Evolutionary conservation across 2,888 invertebrate genomes (phyloP).

Genomic region (Labia minor): DNA sequence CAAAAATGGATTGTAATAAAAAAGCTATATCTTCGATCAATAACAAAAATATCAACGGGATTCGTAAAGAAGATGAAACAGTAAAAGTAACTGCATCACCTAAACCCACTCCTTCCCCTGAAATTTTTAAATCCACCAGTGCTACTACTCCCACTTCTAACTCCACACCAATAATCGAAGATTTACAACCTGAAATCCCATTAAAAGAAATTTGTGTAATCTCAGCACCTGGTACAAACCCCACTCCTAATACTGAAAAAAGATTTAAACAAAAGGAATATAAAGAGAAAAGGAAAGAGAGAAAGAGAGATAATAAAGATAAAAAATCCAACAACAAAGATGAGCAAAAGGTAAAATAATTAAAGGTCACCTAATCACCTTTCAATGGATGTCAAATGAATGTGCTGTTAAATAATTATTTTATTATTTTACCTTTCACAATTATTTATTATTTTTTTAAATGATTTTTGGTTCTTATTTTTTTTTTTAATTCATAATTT

Average conservation of each 20-base stretch:
- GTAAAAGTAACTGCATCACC: too few species aligned
- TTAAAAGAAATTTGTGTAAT: not conserved
- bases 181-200: conserved; percentile 15
- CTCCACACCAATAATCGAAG: conserved; percentile 19
- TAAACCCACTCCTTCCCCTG: not conserved
- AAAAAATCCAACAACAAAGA: conserved; percentile 29
- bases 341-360: conserved; percentile 23
- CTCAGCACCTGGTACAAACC: not conserved
- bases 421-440: too few species aligned
- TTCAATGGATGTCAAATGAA: not conserved
- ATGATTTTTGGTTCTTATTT: too few species aligned
- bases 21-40: not conserved
- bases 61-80: too few species aligned
- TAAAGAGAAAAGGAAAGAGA: conserved; percentile 34
- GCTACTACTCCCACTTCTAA: conserved; percentile 21
- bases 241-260: conserved; percentile 24
- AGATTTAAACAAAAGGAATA: conserved; percentile 33
- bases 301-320: conserved; percentile 34
- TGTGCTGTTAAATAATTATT: too few species aligned
- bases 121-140: not conserved
- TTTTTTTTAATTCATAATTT: too few species aligned
- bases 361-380: too few species aligned
- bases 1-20: not conserved
- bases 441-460: too few species aligned
- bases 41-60: too few species aligned